These are phyloP conservation scores for Liposcelis brunnea DNA, from an alignment of 2,888 invertebrate genomes.

Conservation along the genomic window DNA sequence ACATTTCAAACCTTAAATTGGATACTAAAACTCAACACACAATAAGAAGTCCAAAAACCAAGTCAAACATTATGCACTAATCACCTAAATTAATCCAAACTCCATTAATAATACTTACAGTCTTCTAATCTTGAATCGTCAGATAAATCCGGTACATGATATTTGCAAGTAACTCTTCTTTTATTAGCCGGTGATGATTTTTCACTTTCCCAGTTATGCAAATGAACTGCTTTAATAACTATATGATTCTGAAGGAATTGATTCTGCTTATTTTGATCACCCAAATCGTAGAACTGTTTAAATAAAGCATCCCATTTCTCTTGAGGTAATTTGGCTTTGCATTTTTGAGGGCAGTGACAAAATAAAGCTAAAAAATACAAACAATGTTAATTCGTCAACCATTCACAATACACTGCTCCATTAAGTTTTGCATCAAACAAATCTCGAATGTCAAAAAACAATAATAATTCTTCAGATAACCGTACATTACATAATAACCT, in stretches of 20 bases:
- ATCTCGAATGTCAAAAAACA: no score
- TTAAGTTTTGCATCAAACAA: no score
- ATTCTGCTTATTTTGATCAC: conserved; percentile 32
- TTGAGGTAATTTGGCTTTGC: conserved; percentile 30
- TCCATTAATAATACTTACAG: conserved; percentile 1
- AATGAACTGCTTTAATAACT: conserved; percentile 29
- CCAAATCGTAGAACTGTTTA: conserved; percentile 30
- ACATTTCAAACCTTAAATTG: no score
- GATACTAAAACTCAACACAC: no score
- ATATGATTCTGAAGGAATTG: conserved; percentile 32
- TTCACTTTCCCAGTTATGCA: conserved; percentile 18
- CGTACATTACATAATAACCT: no score
- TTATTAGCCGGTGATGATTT: conserved; percentile 18
- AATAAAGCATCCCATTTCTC: conserved; percentile 30
- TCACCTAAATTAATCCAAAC: no score
- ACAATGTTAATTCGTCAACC: background rate
- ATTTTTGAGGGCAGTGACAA: conserved; percentile 35
- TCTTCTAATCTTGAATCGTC: conserved; percentile 14
- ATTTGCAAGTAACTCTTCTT: conserved; percentile 34
- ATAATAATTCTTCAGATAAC: no score
- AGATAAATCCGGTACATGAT: conserved; percentile 28
- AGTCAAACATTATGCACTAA: no score
- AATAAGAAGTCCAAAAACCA: no score
- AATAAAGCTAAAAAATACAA: conserved; percentile 27
- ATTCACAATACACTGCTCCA: background rate